Base-by-base conservation (phyloP, 2,888 invertebrate genomes). In the Trissolcus japonicus region DNA sequence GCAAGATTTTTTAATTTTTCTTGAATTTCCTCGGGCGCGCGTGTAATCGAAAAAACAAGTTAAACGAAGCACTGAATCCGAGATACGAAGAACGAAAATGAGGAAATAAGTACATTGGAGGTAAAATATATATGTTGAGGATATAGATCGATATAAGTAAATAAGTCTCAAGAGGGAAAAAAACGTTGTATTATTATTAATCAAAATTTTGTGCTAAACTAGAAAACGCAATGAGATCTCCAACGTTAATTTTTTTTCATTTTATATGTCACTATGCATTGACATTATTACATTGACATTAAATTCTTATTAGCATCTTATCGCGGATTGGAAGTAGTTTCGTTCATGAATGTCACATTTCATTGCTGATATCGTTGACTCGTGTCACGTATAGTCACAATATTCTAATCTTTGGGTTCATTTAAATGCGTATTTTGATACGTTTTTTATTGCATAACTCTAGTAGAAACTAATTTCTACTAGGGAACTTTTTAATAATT, bases 151-250 rank as follows among this genome's bases (percentile, higher is more conserved):
- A 74, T 74, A 74, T 67, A 74, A 74, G 51, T 74, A 67, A 74
- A 74, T 74, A 74, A 67, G 74, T 74, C 67, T 67, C 53, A 17
- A 43, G 67, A 56, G 73, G 29, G 57, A 1, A 29, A 29, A 29
- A 46, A 72, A 65, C 72, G 56, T 67, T 62, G 55, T 62, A 51
- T 67, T 67, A 74, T 67, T 67, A 74, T n/a, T n/a, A n/a, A 57
- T 60, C 59, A 43, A 53, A 61, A 67, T 67, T 62, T 67, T 60
- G 54, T 54, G 29, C 61, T 51, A 57, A 61, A 53, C 57, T 61
- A 56, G 50, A 40, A 25, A 4, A 53, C 21, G 51, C 29, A 46
- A 43, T 46, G 13, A 51, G 66, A 60, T 73, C 66, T 66, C 66
- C 54, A 46, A n/a, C n/a, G n/a, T n/a, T 53, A 16, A 66, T 40